These are phyloP conservation scores for Tetrax tetrax DNA, from an alignment of 2,113 vertebrate genomes.

Conservation along the genomic window DNA sequence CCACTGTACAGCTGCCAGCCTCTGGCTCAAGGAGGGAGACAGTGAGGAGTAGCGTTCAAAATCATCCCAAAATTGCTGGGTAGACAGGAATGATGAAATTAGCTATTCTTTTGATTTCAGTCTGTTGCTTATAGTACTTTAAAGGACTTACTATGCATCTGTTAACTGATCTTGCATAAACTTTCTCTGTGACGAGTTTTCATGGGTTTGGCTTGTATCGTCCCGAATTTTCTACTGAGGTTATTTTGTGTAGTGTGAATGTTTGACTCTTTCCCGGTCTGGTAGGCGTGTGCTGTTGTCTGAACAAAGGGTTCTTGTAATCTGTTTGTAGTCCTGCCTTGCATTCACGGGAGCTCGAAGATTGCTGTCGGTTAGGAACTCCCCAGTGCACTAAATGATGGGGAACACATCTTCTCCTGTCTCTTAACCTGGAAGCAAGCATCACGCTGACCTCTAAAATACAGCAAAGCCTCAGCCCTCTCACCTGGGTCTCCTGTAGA, in stretches of 20 bases:
- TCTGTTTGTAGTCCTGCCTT: neutral
- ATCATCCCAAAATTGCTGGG: neutral
- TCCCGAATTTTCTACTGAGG: neutral
- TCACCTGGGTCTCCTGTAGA: neutral
- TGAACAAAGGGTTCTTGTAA: neutral
- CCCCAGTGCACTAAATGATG: neutral
- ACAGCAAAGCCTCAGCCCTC: neutral
- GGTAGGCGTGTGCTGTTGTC: neutral
- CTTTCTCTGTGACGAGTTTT: neutral
- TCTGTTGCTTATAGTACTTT: neutral
- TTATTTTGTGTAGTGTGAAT: neutral
- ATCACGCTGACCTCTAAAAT: neutral
- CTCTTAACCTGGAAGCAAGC: neutral
- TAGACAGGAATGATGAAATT: neutral
- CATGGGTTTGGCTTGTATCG: neutral
- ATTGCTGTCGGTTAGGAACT: neutral
- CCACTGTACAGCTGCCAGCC: neutral
- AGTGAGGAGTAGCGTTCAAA: accelerated
- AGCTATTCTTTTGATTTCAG: neutral
- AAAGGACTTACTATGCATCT: neutral
- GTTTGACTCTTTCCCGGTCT: neutral
- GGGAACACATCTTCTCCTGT: neutral
- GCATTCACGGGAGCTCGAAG: neutral
- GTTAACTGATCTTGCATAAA: neutral
- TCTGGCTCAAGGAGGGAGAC: neutral